Percentiles rank a stretch among this genome's conserved stretches.
phyloP scores from a whole-genome alignment of 1,140 invertebrate genomes.

The Aphelenchoides fujianensis region DNA sequence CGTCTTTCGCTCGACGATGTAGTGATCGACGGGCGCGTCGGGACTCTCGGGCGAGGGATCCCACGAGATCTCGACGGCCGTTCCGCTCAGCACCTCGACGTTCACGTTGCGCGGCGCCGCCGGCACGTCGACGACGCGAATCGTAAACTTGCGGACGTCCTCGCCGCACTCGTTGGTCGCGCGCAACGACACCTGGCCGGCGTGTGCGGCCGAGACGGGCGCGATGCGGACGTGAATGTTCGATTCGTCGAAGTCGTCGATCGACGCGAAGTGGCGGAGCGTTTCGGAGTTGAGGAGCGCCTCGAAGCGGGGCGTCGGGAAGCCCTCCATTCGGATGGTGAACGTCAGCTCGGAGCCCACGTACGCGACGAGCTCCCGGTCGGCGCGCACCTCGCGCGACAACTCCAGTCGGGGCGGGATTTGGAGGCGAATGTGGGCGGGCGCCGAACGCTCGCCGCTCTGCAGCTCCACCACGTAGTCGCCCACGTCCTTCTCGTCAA shows the following conservation, averaged over 20 bases:
- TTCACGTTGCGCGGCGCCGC: conserved; percentile 38
- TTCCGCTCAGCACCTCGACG: conserved; percentile 27
- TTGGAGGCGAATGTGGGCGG: conserved; percentile 16
- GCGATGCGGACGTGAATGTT: conserved; percentile 25
- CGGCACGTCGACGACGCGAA: conserved; percentile 54
- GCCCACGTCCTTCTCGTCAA: conserved; percentile 56
- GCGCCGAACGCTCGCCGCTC: conserved; percentile 36
- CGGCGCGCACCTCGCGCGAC: conserved; percentile 15
- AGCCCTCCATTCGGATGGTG: conserved; percentile 35
- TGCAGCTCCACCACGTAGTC: conserved; percentile 44
- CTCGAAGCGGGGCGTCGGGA: conserved; percentile 32
- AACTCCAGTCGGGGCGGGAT: background rate
- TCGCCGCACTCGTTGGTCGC: conserved; percentile 44
- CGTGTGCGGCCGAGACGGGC: conserved; percentile 19
- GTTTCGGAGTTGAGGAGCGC: conserved; percentile 33
- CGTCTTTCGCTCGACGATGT: conserved; percentile 57
- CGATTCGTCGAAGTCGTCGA: conserved; percentile 29
- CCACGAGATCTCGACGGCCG: conserved; percentile 46
- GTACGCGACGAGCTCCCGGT: conserved; percentile 22
- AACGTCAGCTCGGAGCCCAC: conserved; percentile 48
- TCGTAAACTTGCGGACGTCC: conserved; percentile 31
- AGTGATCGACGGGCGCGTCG: conserved; percentile 52
- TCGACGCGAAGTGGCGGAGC: conserved; percentile 20
- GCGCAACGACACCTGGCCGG: conserved; percentile 26
- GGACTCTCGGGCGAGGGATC: conserved; percentile 33